Evolutionary conservation across 2,888 invertebrate species (phyloP).

Genomic region (Zele albiditarsus): DNA sequence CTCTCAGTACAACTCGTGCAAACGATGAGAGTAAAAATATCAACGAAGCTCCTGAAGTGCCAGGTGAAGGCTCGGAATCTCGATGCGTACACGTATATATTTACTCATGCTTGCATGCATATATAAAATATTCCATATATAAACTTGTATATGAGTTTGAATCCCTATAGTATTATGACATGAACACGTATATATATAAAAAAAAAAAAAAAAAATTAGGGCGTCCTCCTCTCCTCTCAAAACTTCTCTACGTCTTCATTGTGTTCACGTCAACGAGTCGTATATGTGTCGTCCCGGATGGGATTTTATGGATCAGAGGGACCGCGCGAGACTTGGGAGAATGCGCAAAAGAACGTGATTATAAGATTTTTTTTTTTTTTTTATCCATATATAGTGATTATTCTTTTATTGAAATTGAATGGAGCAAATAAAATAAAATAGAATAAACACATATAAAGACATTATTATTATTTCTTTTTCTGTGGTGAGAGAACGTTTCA

Average conservation of each 20-base stretch:
- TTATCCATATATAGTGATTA: constrained; percentile 7
- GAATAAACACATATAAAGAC: background rate
- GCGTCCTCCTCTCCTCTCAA: constrained; percentile 21
- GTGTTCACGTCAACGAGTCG: constrained; percentile 67
- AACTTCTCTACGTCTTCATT: constrained; percentile 53
- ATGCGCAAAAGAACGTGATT: constrained; percentile 39
- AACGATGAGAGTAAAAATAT: constrained; percentile 24
- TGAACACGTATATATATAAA: constrained; percentile 23
- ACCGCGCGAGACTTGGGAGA: constrained; percentile 31
- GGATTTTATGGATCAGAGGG: constrained; percentile 46
- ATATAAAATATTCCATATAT: constrained; percentile 14
- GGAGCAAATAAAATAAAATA: background rate
- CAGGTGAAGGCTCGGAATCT: constrained; percentile 59
- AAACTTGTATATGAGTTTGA: constrained; percentile 14
- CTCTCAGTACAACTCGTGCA: background rate
- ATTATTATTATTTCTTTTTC: background rate
- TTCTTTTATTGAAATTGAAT: constrained; percentile 17
- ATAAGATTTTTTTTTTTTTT: constrained; percentile 26
- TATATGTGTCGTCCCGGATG: constrained; percentile 52
- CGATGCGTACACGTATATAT: constrained; percentile 46
- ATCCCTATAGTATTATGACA: constrained; percentile 30
- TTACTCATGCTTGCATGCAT: constrained; percentile 16
- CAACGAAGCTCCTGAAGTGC: constrained; percentile 59
- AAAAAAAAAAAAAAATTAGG: constrained; percentile 13
- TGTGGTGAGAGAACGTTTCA: constrained; percentile 16